Conservation (phyloP, 1,140 invertebrate genomes). For the Heterodera carotae region DNA sequence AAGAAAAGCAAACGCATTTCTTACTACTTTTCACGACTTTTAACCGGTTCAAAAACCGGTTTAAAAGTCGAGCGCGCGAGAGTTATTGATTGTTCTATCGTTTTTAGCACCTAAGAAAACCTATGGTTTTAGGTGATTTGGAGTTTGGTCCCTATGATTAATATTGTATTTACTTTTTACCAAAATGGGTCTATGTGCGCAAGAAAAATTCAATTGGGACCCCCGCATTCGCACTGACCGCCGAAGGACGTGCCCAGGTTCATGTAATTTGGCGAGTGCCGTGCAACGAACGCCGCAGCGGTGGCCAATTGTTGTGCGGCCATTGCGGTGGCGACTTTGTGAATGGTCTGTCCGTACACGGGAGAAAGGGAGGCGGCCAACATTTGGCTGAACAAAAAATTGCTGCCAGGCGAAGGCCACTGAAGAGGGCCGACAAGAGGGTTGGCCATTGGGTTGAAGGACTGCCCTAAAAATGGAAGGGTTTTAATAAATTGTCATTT, state of each 20-base stretch:
- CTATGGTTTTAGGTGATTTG: no score
- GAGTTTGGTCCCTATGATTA: no score
- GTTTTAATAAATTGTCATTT: no score
- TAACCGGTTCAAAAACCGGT: no score
- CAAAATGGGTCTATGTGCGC: no score
- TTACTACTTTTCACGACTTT: no score
- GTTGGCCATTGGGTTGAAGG: constrained; percentile 13
- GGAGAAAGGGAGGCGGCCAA: constrained; percentile 22
- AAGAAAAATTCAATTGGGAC: no score
- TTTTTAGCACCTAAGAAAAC: no score
- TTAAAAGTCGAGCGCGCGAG: no score
- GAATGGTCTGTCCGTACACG: constrained; percentile 4
- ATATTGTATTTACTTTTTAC: no score
- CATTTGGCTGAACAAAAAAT: constrained; percentile 18
- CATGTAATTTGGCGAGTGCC: constrained; percentile 28
- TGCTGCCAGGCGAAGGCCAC: constrained; percentile 22
- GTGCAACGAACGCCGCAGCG: constrained; percentile 18
- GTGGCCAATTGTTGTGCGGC: background rate
- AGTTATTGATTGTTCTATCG: no score
- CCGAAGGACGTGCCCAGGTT: constrained; percentile 16
- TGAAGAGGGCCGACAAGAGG: background rate
- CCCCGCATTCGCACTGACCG: background rate
- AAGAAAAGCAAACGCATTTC: no score
- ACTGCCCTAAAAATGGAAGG: constrained; percentile 4
- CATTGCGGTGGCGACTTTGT: constrained; percentile 14